Evolutionary conservation across 2,797 vertebrate species (phyloP).

Genomic region (Apogon hyalosoma): DNA sequence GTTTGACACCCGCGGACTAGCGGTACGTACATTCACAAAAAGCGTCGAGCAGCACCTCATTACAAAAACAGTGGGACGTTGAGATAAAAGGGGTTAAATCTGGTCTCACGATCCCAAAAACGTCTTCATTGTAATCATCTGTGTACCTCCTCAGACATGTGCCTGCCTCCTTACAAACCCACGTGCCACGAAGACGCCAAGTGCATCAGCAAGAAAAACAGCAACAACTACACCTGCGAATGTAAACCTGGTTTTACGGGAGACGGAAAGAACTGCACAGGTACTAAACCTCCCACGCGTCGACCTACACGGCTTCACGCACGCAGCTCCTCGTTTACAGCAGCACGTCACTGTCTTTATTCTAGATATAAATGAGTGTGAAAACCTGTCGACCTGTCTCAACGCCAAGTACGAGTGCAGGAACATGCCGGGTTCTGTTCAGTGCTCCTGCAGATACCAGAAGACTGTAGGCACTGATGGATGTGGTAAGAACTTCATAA

Average conservation of each 20-base stretch:
- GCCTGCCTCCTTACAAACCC: slow-evolving; percentile 81
- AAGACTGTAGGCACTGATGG: slow-evolving; percentile 58
- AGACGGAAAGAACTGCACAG: slow-evolving; percentile 84
- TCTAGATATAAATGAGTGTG: slow-evolving; percentile 86
- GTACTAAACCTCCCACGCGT: slow-evolving; percentile 55
- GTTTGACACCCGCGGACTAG: too few relatives aligned
- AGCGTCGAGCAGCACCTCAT: too few relatives aligned
- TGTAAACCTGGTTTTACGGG: slow-evolving; percentile 84
- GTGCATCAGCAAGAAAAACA: slow-evolving; percentile 80
- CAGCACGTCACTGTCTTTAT: slow-evolving; percentile 12
- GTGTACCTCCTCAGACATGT: slow-evolving; percentile 79
- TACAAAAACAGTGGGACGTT: too few relatives aligned
- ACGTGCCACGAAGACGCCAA: slow-evolving; percentile 84
- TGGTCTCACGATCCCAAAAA: neutral
- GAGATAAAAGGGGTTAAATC: too few relatives aligned
- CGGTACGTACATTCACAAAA: neutral
- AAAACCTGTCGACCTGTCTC: slow-evolving; percentile 73
- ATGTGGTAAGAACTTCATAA: slow-evolving; percentile 79
- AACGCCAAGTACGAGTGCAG: slow-evolving; percentile 87
- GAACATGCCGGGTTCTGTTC: slow-evolving; percentile 81
- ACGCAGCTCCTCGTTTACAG: neutral
- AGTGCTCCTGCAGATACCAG: slow-evolving; percentile 84
- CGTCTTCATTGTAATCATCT: neutral
- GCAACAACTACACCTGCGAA: slow-evolving; percentile 81
- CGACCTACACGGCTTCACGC: neutral